Base-by-base conservation (phyloP, 2,888 invertebrate genomes). In the Dynastes tityus region DNA sequence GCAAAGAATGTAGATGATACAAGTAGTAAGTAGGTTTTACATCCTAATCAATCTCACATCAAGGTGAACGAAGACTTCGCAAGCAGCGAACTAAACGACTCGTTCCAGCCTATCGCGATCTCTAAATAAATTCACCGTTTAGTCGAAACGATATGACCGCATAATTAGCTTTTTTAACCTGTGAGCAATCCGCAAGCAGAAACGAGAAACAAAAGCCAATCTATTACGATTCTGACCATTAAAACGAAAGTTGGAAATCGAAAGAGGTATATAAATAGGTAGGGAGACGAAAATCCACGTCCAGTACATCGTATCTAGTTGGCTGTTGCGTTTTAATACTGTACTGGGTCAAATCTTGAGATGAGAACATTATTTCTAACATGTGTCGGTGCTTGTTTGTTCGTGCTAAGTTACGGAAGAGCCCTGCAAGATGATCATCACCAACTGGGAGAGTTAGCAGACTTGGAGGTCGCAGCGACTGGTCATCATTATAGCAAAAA, bases 401-500 rank as follows among this genome's bases (percentile, higher is more conserved):
- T 84, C 71, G 82, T 86, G 71, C 84, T 85, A 67, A 82, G 73
- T 61, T 29, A 61, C 61, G 73, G 61, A 68, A 84, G 88, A 76
- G 84, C 85, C 27, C 82, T 86, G 40, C 84, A 82, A 55, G 86
- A 87, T 65, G 87, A 87, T 22, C 45, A 45, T 8, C 45, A 45
- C 8, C 22, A 58, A 58, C 22, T 16, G 9, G 55, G 55, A 64
- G 86, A 87, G n/a, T 83, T 84, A 40, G 78, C 81, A 53, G 86
- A 87, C 11, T 83, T 84, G 32, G 78, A 81, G 53, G 76, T 80
- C 22, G 80, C 80, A 8, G 81, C 78, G 6, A 64, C 77, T 93
- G 94, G 94, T 32, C 91, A 85, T 94, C 67, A 76, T 1, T 82
- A 83, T 55, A 83, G 84, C 71, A 83, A 80, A 49, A 83, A 84